These are phyloP conservation scores for Meandrusa payeni DNA, from an alignment of 2,888 invertebrate genomes.

Conservation along the genomic window DNA sequence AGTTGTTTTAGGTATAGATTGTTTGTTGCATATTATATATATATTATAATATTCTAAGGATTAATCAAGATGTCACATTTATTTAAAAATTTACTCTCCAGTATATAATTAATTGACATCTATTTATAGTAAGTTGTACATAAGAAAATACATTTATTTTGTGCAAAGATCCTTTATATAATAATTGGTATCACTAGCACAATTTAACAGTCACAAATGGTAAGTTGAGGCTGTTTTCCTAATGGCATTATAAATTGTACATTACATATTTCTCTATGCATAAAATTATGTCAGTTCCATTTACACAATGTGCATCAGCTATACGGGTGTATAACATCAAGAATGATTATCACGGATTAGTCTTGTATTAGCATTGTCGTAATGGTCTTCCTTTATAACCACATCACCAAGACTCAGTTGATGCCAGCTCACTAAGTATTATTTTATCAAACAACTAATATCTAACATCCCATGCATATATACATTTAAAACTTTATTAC, in stretches of 20 bases:
- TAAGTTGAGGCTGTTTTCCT: conserved; percentile 11
- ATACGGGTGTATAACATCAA: background rate
- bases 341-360: no score
- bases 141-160: conserved; percentile 19
- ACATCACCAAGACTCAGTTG: background rate
- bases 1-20: no score
- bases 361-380: no score
- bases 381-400: no score
- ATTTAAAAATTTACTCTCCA: no score
- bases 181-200: conserved; percentile 13
- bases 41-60: no score
- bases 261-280: conserved; percentile 11
- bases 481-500: conserved; percentile 38
- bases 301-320: background rate
- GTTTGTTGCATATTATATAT: no score
- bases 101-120: background rate
- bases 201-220: conserved; percentile 18
- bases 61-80: no score
- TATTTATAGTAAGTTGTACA: background rate
- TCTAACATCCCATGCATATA: conserved; percentile 43
- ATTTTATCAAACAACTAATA: conserved; percentile 31
- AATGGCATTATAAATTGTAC: conserved; percentile 13
- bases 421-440: conserved; percentile 8
- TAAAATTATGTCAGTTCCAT: background rate
- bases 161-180: conserved; percentile 22